These are phyloP conservation scores for Macrotrachela quadricornifera DNA, from an alignment of 1,140 invertebrate species.

Conservation along the genomic window DNA sequence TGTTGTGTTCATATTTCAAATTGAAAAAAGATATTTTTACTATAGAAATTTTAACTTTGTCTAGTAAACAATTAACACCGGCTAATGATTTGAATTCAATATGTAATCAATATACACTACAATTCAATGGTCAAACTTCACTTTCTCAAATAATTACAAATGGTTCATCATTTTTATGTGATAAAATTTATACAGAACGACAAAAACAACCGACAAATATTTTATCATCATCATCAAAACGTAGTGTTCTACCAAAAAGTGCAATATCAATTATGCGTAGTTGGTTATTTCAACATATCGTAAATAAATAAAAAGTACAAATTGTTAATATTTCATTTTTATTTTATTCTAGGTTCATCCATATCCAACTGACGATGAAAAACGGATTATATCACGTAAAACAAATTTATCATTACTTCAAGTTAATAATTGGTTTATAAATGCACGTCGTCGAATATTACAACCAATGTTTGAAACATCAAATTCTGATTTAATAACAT, in stretches of 20 bases:
- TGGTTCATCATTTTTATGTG: not conserved
- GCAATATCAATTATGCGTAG: constrained; percentile 72
- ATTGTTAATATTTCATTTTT: constrained; percentile 3
- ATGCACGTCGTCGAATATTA: constrained; percentile 67
- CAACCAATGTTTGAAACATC: constrained; percentile 34
- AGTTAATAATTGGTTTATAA: constrained; percentile 54
- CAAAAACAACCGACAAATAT: not conserved
- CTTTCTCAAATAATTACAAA: not conserved
- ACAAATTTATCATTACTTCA: constrained; percentile 54
- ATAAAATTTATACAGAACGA: too few species aligned
- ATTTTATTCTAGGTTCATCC: constrained; percentile 43
- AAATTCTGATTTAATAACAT: constrained; percentile 3
- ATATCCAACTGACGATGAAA: constrained; percentile 77
- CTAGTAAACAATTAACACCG: too few species aligned
- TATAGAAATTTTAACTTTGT: too few species aligned
- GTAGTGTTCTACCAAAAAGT: constrained; percentile 60
- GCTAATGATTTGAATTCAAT: too few species aligned
- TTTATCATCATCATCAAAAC: constrained; percentile 14
- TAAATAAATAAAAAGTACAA: constrained; percentile 34
- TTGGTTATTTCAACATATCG: constrained; percentile 76
- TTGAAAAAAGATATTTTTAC: too few species aligned
- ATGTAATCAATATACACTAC: not conserved
- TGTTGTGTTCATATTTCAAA: too few species aligned
- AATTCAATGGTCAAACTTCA: not conserved
- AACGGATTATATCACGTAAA: constrained; percentile 53